These are phyloP conservation scores for Chloebia gouldiae DNA, from an alignment of 2,113 vertebrate species.

Conservation along the genomic window DNA sequence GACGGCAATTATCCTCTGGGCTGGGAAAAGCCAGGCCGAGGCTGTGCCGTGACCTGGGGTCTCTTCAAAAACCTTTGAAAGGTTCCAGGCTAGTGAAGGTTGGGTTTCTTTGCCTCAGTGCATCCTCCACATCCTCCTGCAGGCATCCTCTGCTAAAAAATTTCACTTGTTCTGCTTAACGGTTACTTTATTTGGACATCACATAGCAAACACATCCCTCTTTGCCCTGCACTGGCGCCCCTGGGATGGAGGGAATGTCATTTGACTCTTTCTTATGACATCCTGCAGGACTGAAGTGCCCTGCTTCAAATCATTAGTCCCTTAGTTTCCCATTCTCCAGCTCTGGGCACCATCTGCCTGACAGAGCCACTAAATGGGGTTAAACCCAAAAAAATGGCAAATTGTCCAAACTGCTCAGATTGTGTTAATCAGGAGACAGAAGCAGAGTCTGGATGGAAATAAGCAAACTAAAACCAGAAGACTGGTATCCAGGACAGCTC, in stretches of 20 bases:
- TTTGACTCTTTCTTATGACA: neutral
- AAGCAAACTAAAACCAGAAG: neutral
- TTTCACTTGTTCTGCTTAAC: neutral
- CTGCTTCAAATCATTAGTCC: neutral
- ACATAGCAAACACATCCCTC: rapidly evolving
- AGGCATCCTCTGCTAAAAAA: neutral
- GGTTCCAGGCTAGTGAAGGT: neutral
- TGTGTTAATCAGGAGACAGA: neutral
- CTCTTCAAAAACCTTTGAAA: neutral
- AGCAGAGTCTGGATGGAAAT: neutral
- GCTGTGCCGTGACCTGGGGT: neutral
- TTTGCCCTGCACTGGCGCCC: neutral
- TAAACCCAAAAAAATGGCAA: neutral
- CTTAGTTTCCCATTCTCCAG: neutral
- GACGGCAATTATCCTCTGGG: neutral
- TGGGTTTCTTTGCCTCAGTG: neutral
- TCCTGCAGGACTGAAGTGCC: neutral
- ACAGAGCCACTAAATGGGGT: neutral
- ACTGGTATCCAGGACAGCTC: neutral
- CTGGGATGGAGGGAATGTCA: neutral
- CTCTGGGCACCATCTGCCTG: neutral
- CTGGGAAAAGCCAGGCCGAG: neutral
- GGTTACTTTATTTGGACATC: neutral
- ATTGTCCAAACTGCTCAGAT: neutral
- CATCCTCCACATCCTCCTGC: neutral